Percentiles rank a stretch among this genome's conserved stretches.
These are phyloP conservation scores for Drosophila littoralis DNA, from an alignment of 1,140 invertebrate species.

Conservation along the genomic window DNA sequence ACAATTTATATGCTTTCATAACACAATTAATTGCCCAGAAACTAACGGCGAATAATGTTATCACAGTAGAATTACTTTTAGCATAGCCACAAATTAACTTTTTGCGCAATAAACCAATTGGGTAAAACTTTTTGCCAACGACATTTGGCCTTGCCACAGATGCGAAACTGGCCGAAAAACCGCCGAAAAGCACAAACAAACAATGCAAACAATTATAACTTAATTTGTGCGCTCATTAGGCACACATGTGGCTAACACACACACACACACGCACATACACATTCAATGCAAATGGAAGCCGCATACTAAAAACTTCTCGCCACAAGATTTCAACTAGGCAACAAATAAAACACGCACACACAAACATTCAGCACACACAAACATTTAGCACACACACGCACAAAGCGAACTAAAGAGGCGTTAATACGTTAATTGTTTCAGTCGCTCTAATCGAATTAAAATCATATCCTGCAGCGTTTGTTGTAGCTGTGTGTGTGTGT, in stretches of 20 bases:
- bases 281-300: conserved; percentile 17
- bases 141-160: conserved; percentile 31
- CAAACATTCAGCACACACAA: neutral
- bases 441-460: conserved; percentile 84
- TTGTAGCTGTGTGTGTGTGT: conserved; percentile 11
- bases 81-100: conserved; percentile 25
- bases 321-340: conserved; percentile 56
- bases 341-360: conserved; percentile 64
- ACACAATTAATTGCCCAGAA: neutral
- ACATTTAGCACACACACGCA: conserved; percentile 2
- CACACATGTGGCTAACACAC: conserved; percentile 60
- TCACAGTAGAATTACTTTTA: conserved; percentile 5
- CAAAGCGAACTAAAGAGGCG: conserved; percentile 76
- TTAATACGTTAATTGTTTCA: conserved; percentile 84
- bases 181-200: conserved; percentile 51
- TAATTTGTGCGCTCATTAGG: conserved; percentile 81
- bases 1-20: neutral
- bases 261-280: conserved; percentile 15
- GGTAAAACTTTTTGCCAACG: conserved; percentile 40
- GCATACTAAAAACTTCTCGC: conserved; percentile 51
- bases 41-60: conserved; percentile 3
- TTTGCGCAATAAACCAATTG: conserved; percentile 12
- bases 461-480: conserved; percentile 74
- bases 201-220: conserved; percentile 79
- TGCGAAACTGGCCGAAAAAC: conserved; percentile 51